Base-by-base conservation (phyloP, 2,797 vertebrate species). In the Tarsius wallacei region DNA sequence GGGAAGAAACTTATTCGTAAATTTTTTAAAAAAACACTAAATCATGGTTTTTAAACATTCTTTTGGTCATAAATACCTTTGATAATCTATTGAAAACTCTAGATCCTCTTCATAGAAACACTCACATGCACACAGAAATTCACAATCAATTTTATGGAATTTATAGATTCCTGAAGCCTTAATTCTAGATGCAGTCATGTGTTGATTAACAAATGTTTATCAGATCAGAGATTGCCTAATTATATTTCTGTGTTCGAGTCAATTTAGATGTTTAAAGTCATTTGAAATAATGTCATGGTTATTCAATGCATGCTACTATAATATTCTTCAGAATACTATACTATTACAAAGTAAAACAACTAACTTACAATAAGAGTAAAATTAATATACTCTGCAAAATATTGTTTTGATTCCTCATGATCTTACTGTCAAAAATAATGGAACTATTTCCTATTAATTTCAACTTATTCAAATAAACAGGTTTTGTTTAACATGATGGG, bases 181-280 rank as follows among this genome's bases (percentile, higher is more conserved):
- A 68, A 68, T 42, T 90, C 15, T 49, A 81, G n/a, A 61, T 70
- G 64, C 7, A 53, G 31, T 90, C 24, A 51, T 57, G 51, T 42
- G 51, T 36, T 36, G 57, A 61, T 33, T 94, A 66, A 47, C 17
- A 87, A 89, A 68, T 83, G n/a, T 80, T 51, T 95, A 36, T 87
- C 33, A 68, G 26, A 77, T 91, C 12, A 51, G 42, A 64, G n/a
- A 0, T 68, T 49, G 31, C 28, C 71, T 83, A 87, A 42, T 93
- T 87, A 49, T 42, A 63, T 76, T 49, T 86, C 55, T 94, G 5
- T 57, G 86, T 76, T 76, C 82, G 21, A 94, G 83, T 87, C 33
- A 36, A 61, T 91, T 73, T 84, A 66, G 64, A n/a, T 66, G 49
- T 36, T 85, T 74, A 91, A 15, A 53, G 2, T 6, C 14, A 42